These are phyloP conservation scores for Zeus faber DNA, from an alignment of 2,113 vertebrate species.

Conservation along the genomic window DNA sequence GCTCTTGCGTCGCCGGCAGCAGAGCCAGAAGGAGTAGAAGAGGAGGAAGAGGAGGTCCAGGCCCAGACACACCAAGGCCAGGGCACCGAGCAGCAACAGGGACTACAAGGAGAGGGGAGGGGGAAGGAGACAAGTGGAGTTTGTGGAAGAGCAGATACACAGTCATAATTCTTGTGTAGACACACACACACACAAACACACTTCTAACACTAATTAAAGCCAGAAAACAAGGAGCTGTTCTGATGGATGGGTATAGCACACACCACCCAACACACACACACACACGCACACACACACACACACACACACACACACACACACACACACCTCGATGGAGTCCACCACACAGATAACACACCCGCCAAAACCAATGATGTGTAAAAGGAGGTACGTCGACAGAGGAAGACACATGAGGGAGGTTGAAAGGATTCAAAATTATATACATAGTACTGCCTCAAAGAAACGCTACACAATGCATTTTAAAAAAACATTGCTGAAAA, in stretches of 20 bases:
- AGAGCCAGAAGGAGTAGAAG: constrained; percentile 98
- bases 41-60: constrained; percentile 95
- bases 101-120: constrained; percentile 70
- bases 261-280: constrained; percentile 6
- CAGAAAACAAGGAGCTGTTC: too few relatives aligned
- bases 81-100: constrained; percentile 84
- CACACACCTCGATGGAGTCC: constrained; percentile 28
- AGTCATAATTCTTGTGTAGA: not conserved
- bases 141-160: not conserved
- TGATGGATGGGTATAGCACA: too few relatives aligned
- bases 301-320: constrained; percentile 5
- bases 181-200: constrained; percentile 3
- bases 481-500: too few relatives aligned
- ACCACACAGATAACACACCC: constrained; percentile 52
- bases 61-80: constrained; percentile 87
- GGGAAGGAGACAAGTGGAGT: not conserved
- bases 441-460: too few relatives aligned
- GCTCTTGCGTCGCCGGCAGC: constrained; percentile 88
- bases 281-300: constrained; percentile 8
- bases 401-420: too few relatives aligned
- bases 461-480: too few relatives aligned
- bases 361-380: constrained; percentile 54
- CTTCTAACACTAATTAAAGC: too few relatives aligned
- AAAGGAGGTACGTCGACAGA: constrained; percentile 16
- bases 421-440: too few relatives aligned